Base-by-base conservation (phyloP, 2,797 vertebrate species). In the Prunella strophiata region DNA sequence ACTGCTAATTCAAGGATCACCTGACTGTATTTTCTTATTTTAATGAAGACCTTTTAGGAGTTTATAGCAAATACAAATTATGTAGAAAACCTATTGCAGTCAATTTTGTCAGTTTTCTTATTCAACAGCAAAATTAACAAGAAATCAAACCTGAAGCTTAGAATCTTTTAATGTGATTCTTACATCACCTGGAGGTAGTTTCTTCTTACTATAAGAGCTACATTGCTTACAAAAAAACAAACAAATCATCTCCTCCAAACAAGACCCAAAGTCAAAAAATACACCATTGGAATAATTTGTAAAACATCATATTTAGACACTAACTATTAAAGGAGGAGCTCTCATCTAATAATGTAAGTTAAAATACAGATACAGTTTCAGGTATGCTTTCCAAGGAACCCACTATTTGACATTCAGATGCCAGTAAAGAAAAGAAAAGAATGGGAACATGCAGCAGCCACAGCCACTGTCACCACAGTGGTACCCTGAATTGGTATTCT, bases 401-500 rank as follows among this genome's bases (percentile, higher is more conserved):
- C 27, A 51, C 48, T 17, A 62, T 68, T 79, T 85, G 62, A 78
- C 47, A 18, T 75, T 93, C 68, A 76, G 55, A 84, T 71, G 18
- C 29, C 93, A 94, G 63, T 38, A 80, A 48, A 84, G 67, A 61
- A 85, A 58, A 29, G 10, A 57, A 45, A 17, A 27, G 5, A 15
- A 34, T 5, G 16, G 26, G 8, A 50, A 55, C 45, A 25, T 1
- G 7, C 20, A 83, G 55, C 86, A 94, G 65, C 82, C 3, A 3
- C 55, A 25, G 32, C 40, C 47, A 32, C 57, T 20, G 9, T 66
- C 48, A 21, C 47, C 65, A 80, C 47, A 34, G 38, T 2, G 19
- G n/a, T 91, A 34, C 52, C 45, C 74, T 59, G 11, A 71, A 96
- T 88, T 95, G 87, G 43, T 89, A 94, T 95, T 96, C 94, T 89